Evolutionary conservation across 2,797 vertebrate genomes (phyloP), one percentile per base, ranked within the genome.

Genomic region (Lithobates sylvaticus): DNA sequence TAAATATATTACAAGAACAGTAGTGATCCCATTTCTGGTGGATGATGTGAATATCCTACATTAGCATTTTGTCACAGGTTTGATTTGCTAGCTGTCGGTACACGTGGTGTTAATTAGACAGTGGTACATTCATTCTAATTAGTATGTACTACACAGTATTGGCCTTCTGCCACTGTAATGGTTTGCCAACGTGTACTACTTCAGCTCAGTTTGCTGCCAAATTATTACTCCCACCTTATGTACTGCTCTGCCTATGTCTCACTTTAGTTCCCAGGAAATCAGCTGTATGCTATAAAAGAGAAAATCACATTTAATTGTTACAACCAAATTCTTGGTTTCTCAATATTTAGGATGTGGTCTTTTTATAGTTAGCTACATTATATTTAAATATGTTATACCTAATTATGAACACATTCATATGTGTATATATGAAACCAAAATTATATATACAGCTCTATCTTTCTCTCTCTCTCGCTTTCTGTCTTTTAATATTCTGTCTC

Each of bases 161-260:
- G 85, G 85, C 85, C 58, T 58, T 29, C 42, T 83, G 75, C 85
- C 85, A 87, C 72, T 16, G 68, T 29, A 36, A 61, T 78, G 69
- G 75, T 29, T 87, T 87, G 86, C 86, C 76, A 87, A 75, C 81
- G 5, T 84, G 58, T 84, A 84, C 86, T 84, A 84, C 69, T 87
- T 83, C 76, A 79, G 34, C 70, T 79, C 71, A 75, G 65, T 50
- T 26, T 87, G 70, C 79, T 84, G 86, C 86, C 86, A 87, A 80
- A 34, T 84, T 75, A 84, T 78, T 64, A 84, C 86, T 83, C 86
- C 86, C 76, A 87, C 86, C 81, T 87, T 76, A 84, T 87, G 86
- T 84, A 75, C 81, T 78, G 86, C 86, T 75, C 76, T 87, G 86
- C 77, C 81, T 84, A 78, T 74, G 69, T 83, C 76, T 72, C 61